Percentiles rank a stretch among this genome's conserved stretches.
These are phyloP conservation scores for Sterna hirundo DNA, from an alignment of 2,113 vertebrate genomes.

Conservation along the genomic window DNA sequence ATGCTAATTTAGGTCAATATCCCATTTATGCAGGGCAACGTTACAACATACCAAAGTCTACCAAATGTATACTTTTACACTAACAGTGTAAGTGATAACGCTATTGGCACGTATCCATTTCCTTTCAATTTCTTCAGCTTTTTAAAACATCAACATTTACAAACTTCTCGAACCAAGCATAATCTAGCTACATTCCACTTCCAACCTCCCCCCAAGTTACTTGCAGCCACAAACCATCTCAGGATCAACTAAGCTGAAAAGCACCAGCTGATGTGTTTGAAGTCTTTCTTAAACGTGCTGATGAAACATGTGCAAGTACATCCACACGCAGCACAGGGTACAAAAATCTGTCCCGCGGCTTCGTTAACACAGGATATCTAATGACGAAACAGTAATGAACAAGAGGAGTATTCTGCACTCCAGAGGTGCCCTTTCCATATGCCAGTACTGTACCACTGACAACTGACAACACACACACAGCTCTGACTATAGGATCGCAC, in stretches of 20 bases:
- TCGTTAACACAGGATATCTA: neutral
- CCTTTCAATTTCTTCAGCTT: neutral
- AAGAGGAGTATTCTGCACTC: neutral
- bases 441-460: neutral
- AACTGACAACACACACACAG: too few relatives aligned
- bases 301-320: neutral
- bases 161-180: neutral
- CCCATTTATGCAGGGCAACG: neutral
- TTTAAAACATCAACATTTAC: neutral
- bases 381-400: neutral
- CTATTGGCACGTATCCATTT: neutral
- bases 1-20: neutral
- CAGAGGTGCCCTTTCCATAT: neutral
- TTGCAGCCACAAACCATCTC: neutral
- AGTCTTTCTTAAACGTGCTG: neutral
- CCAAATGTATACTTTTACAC: neutral
- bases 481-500: neutral
- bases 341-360: neutral
- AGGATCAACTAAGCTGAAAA: neutral
- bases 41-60: neutral
- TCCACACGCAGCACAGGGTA: neutral
- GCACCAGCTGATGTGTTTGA: neutral
- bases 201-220: fast-evolving
- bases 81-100: neutral
- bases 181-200: neutral